These are phyloP conservation scores for Cosmia pyralina DNA, from an alignment of 2,888 invertebrate genomes.

Conservation along the genomic window DNA sequence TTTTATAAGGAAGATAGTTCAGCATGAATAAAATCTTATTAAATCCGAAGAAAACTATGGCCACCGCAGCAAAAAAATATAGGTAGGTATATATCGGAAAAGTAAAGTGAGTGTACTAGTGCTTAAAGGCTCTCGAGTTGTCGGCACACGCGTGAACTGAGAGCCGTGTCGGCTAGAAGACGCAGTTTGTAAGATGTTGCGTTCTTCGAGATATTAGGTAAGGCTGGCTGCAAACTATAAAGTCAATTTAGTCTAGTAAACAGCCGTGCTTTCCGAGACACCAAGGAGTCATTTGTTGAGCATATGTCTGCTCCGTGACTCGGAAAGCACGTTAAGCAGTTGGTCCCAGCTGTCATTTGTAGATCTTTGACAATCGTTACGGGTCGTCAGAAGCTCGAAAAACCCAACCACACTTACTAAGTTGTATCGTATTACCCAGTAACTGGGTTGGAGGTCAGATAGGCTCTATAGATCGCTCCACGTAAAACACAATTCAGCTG, in stretches of 20 bases:
- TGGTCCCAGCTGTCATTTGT: background rate
- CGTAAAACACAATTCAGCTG: too few species aligned
- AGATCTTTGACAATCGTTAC: background rate
- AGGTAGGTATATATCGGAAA: conserved; percentile 33
- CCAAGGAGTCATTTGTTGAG: too few species aligned
- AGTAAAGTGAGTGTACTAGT: conserved; percentile 49
- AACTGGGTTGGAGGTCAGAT: background rate
- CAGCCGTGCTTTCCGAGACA: too few species aligned
- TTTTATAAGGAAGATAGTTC: too few species aligned
- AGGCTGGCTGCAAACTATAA: background rate
- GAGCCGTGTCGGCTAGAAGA: conserved; percentile 1
- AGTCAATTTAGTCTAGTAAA: background rate
- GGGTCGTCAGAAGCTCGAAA: background rate
- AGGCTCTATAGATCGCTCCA: too few species aligned
- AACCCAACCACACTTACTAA: background rate
- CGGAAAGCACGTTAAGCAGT: background rate
- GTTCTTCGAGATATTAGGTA: background rate
- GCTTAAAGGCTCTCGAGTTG: conserved; percentile 28
- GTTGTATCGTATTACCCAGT: background rate
- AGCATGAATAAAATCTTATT: too few species aligned
- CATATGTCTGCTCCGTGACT: background rate
- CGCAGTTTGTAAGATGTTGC: conserved; percentile 3
- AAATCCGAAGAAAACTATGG: conserved; percentile 11
- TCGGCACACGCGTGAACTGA: background rate
- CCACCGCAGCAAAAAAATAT: conserved; percentile 43